Base-by-base conservation (phyloP, 1,140 invertebrate genomes). In the Conus betulinus region DNA sequence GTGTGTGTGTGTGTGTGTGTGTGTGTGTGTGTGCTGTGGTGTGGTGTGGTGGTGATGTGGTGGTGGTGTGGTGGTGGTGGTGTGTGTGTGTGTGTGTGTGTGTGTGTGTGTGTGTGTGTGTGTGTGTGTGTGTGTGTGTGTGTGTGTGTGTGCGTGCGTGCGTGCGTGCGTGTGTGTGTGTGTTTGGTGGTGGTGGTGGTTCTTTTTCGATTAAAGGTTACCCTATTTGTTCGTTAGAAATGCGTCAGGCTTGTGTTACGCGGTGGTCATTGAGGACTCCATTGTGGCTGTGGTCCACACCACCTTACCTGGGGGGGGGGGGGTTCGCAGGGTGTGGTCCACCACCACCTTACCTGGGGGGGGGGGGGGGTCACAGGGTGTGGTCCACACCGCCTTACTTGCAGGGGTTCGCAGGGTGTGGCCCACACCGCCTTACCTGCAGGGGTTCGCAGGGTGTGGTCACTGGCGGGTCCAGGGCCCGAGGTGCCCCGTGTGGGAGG, bases 401-500 rank as follows among this genome's bases (percentile, higher is more conserved):
- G 90, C 78, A n/a, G 85, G 60, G 10, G 92, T 92, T 67, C 92
- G 90, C n/a, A 89, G 88, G 4, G 94, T 94, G 86, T 39, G 39
- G 39, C 4, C 8, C 57, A 8, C 57, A 1, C 57, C 57, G 8
- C 57, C 8, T 60, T 88, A 93, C 93, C 93, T 89, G 90, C 78
- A n/a, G 85, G 60, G 10, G 92, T 92, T 67, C 92, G 90, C n/a
- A 89, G 88, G 4, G 94, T 94, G 86, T 94, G 93, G 85, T 94
- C 94, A 20, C 88, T 88, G n/a, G 90, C 87, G 90, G 92, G 91
- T 76, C 94, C 94, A 23, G 94, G 94, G 25, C 27, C 90, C 90
- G 55, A 82, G 79, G 17, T 90, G 90, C n/a, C 96, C 96, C 89
- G 96, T 97, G 20, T 96, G 95, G 88, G 97, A 93, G 39, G 90